These are phyloP conservation scores for Brachionus sp. DNA, from an alignment of 1,140 invertebrate species.

Conservation along the genomic window DNA sequence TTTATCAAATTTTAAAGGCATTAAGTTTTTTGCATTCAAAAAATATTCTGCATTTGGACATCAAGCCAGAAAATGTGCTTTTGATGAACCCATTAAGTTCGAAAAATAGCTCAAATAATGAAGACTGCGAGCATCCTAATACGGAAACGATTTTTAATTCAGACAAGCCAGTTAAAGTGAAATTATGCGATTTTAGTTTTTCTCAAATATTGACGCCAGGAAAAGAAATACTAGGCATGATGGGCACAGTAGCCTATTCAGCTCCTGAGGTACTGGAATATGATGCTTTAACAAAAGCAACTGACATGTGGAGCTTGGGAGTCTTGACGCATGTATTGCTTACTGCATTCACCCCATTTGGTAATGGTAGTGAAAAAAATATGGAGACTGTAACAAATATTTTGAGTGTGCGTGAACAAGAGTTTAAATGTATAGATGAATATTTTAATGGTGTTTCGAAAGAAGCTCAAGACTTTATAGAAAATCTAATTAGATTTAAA, in stretches of 20 bases:
- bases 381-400: conserved; percentile 18
- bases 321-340: conserved; percentile 88
- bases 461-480: conserved; percentile 84
- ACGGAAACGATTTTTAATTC: neutral
- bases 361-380: conserved; percentile 33
- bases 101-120: conserved; percentile 67
- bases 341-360: conserved; percentile 42
- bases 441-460: conserved; percentile 78
- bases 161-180: conserved; percentile 18
- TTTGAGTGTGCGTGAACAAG: conserved; percentile 65
- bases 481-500: conserved; percentile 70
- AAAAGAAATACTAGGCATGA: conserved; percentile 50
- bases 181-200: conserved; percentile 46
- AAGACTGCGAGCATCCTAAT: neutral
- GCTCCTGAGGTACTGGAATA: conserved; percentile 89
- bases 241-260: conserved; percentile 73
- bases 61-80: conserved; percentile 97
- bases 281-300: conserved; percentile 75
- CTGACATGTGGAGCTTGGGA: conserved; percentile 73
- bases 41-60: conserved; percentile 89
- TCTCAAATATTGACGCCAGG: neutral
- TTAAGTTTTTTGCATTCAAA: conserved; percentile 91
- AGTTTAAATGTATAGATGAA: conserved; percentile 84
- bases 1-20: conserved; percentile 84
- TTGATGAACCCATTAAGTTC: conserved; percentile 89